These are phyloP conservation scores for Pegoplata infirma DNA, from an alignment of 2,888 invertebrate genomes.

Conservation along the genomic window DNA sequence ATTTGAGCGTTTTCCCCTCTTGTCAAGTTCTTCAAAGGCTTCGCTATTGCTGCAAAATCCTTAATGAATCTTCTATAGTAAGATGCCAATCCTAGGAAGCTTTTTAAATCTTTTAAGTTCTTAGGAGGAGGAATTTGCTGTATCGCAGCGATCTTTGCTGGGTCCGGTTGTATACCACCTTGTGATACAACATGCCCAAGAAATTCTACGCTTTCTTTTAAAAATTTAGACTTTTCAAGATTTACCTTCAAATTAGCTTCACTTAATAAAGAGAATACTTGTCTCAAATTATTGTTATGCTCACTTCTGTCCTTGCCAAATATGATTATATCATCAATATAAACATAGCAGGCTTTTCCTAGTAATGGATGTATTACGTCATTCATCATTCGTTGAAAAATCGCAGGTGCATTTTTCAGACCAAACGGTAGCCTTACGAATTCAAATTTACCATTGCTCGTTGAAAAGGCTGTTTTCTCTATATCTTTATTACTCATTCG, in stretches of 20 bases:
- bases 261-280: constrained; percentile 21
- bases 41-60: constrained; percentile 35
- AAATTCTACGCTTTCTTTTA: constrained; percentile 39
- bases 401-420: background rate
- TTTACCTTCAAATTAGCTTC: constrained; percentile 41
- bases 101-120: constrained; percentile 44
- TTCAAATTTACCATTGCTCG: background rate
- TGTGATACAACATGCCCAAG: background rate
- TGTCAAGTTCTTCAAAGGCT: constrained; percentile 32
- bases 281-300: background rate
- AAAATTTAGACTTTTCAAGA: constrained; percentile 27
- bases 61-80: too few species aligned
- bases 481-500: background rate
- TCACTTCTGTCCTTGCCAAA: constrained; percentile 2
- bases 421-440: constrained; percentile 7
- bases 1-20: constrained; percentile 38
- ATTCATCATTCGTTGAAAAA: constrained; percentile 14
- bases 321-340: constrained; percentile 12
- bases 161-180: constrained; percentile 23
- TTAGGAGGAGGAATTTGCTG: constrained; percentile 5
- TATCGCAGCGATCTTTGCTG: constrained; percentile 16
- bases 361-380: background rate
- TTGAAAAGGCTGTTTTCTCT: background rate
- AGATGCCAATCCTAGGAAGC: constrained; percentile 32
- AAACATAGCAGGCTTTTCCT: constrained; percentile 3